Evolutionary conservation across 2,113 vertebrate genomes (phyloP).

Genomic region (Toxotes chatareus): DNA sequence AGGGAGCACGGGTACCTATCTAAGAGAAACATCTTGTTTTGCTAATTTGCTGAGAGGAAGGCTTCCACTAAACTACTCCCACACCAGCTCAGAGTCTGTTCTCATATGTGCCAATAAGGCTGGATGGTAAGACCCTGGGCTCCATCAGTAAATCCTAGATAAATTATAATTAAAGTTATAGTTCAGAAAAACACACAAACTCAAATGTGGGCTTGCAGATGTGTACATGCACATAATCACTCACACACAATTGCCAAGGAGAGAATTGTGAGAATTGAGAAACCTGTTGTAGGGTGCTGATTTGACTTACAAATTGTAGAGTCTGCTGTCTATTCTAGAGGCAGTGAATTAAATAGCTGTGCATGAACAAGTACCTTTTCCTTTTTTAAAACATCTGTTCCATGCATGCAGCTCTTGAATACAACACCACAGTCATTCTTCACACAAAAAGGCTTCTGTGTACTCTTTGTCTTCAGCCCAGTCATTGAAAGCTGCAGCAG

Average conservation of each 20-base stretch:
- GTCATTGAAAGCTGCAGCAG: constrained; percentile 9
- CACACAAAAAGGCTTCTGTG: constrained; percentile 5
- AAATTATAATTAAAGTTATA: neutral
- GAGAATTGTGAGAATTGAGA: neutral
- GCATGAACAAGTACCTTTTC: neutral
- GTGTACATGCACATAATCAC: neutral
- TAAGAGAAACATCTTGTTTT: neutral
- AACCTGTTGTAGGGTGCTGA: constrained; percentile 2
- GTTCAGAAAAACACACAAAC: neutral
- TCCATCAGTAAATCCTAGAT: neutral
- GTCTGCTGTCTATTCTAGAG: constrained; percentile 1
- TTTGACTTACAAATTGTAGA: constrained; percentile 53
- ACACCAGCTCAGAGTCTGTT: neutral
- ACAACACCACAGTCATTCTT: neutral
- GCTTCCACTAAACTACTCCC: neutral
- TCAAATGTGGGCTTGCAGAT: neutral
- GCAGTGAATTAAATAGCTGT: constrained; percentile 5
- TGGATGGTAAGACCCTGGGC: neutral
- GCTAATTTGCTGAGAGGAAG: neutral
- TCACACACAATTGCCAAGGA: neutral
- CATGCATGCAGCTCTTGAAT: constrained; percentile 6
- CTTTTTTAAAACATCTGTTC: neutral
- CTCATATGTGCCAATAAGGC: neutral
- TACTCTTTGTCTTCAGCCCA: constrained; percentile 28
- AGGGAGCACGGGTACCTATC: neutral